Percentiles rank a stretch among this genome's conserved stretches.
phyloP scores from a whole-genome alignment of 2,797 vertebrate species.

The Crocidura indochinensis region DNA sequence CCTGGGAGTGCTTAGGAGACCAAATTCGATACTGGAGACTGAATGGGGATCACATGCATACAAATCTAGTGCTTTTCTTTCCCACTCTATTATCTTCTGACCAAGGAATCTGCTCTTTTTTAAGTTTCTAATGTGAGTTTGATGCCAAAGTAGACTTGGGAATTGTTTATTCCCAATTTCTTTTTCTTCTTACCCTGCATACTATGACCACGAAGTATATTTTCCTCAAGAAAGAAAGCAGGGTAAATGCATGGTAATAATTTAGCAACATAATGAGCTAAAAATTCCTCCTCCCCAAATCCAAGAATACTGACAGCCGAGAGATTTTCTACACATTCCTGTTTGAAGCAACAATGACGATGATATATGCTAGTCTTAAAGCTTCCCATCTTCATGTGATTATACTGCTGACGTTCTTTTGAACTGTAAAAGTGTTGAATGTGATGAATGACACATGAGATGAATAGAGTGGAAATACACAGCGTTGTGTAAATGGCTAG shows the following conservation, averaged over 20 bases:
- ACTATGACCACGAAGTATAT: neutral
- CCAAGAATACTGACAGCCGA: conserved; percentile 22
- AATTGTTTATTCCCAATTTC: neutral
- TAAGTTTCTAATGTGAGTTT: neutral
- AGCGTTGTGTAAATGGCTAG: conserved; percentile 75
- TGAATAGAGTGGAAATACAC: conserved; percentile 83
- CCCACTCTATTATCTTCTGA: too few relatives aligned
- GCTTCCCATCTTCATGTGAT: conserved; percentile 75
- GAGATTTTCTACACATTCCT: conserved; percentile 46
- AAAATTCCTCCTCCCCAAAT: conserved; percentile 21
- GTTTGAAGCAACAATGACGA: conserved; percentile 23
- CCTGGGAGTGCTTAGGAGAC: too few relatives aligned
- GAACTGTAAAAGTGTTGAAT: conserved; percentile 71
- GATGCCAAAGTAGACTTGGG: neutral
- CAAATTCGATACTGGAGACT: too few relatives aligned
- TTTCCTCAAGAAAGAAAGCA: neutral
- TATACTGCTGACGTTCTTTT: conserved; percentile 77
- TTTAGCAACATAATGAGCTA: neutral
- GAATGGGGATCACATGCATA: too few relatives aligned
- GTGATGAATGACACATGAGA: conserved; percentile 76
- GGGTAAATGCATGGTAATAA: neutral
- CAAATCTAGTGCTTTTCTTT: too few relatives aligned
- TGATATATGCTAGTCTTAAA: conserved; percentile 45
- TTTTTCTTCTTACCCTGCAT: neutral
- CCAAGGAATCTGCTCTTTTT: neutral